phyloP scores from a whole-genome alignment of 2,113 vertebrate species.

The Phaethon lepturus region DNA sequence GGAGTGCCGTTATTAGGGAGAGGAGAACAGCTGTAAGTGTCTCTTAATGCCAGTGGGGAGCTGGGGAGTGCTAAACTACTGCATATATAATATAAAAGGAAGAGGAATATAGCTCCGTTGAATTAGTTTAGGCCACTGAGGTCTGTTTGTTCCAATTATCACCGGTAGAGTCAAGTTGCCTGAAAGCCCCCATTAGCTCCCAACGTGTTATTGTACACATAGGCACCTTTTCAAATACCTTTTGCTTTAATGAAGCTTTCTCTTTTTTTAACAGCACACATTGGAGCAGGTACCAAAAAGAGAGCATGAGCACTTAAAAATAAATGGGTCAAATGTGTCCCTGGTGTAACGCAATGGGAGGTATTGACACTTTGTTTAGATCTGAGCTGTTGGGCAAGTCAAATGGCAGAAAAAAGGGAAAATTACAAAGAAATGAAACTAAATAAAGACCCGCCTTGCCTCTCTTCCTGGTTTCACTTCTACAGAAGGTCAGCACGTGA shows the following conservation, averaged over 20 bases:
- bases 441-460: neutral
- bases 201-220: neutral
- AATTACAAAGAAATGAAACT: neutral
- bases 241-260: neutral
- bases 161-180: neutral
- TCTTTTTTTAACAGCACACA: neutral
- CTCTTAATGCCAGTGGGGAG: slow-evolving; percentile 39
- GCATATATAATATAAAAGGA: slow-evolving; percentile 23
- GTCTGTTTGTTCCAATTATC: slow-evolving; percentile 65
- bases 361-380: neutral
- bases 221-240: slow-evolving; percentile 8
- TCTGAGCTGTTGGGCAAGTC: neutral
- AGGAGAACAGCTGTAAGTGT: slow-evolving; percentile 26
- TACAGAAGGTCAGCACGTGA: neutral
- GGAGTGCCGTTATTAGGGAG: neutral
- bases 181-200: slow-evolving; percentile 39
- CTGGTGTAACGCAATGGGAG: neutral
- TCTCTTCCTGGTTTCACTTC: neutral
- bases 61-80: slow-evolving; percentile 4
- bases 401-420: neutral
- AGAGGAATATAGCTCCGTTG: neutral
- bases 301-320: neutral
- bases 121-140: neutral
- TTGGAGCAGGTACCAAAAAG: neutral
- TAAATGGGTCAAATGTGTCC: slow-evolving; percentile 26